Evolutionary conservation across 2,113 vertebrate species (phyloP), one percentile per base, ranked within the genome.

Genomic region (Morone saxatilis): DNA sequence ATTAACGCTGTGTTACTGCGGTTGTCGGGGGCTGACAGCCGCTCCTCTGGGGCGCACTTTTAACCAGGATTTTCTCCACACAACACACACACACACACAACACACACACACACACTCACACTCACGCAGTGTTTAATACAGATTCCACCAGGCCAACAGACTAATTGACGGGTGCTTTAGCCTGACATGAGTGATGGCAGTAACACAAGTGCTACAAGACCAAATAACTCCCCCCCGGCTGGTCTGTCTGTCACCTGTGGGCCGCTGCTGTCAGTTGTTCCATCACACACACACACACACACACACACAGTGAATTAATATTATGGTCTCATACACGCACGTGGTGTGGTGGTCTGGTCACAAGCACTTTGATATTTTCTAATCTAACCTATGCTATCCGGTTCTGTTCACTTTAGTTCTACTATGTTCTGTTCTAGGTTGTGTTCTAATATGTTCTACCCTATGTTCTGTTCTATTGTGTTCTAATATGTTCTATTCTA

Each of bases 231-330:
- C 63, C 57, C 76, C 7, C 10, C 9, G 0, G 3, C 57, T 76
- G 89, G 77, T 41, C 7, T 65, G 51, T 57, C 8, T 59, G 82
- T 85, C 90, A 91, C 88, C 88, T 90, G 90, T 87, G 88, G 38
- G n/a, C 45, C 20, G 8, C 66, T 72, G 72, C 62, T 83, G 87
- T 88, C 87, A 87, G 88, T 82, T 90, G 83, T 87, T 87, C 70
- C 78, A 63, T n/a, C 47, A 80, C 38, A 63, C 40, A 60, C 60
- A 66, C 63, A 71, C 70, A 62, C 71, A 78, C n/a, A 67, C 45
- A 63, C 59, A 74, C 76, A 22, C 66, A 25, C 60, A n/a, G 41
- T 36, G 25, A 53, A 54, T 61, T 45, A 66, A 73, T 67, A 78
- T 38, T 61, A 22, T 25, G 38, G 25, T 48, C 56, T 31, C 31